Evolutionary conservation across 2,797 vertebrate species (phyloP).

Genomic region (Epinephelus coioides): DNA sequence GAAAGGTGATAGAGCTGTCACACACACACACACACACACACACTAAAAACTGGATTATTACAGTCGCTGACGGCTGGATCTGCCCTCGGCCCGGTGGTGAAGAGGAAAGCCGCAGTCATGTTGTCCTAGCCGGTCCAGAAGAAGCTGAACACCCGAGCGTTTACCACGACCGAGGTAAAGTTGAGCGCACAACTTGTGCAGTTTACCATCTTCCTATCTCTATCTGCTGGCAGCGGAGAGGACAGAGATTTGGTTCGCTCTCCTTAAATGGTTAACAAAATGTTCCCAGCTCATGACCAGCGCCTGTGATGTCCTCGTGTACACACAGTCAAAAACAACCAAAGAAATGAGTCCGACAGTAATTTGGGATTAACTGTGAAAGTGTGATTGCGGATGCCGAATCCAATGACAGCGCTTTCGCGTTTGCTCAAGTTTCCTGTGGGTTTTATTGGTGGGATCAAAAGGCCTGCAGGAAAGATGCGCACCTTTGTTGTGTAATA

Average conservation of each 20-base stretch:
- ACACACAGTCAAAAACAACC: background rate
- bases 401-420: background rate
- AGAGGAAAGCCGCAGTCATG: conserved; percentile 62
- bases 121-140: conserved; percentile 44
- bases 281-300: background rate
- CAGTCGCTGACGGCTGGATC: conserved; percentile 48
- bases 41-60: conserved; percentile 42
- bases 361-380: background rate
- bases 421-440: conserved; percentile 38
- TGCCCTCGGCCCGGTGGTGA: conserved; percentile 34
- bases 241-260: conserved; percentile 5
- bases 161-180: conserved; percentile 80
- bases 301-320: background rate
- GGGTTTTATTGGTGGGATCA: background rate
- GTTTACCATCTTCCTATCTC: conserved; percentile 52
- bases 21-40: too few species aligned
- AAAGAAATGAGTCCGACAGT: background rate
- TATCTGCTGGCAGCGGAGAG: background rate
- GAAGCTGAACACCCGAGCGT: conserved; percentile 61
- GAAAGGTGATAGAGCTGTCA: conserved; percentile 64
- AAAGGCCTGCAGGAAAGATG: background rate
- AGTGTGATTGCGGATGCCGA: conserved; percentile 47
- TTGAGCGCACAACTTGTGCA: conserved; percentile 68
- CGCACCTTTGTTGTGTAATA: background rate
- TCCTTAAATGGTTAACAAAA: conserved; percentile 63